Conservation (phyloP, 2,113 vertebrate genomes). For the Pygoscelis adeliae region DNA sequence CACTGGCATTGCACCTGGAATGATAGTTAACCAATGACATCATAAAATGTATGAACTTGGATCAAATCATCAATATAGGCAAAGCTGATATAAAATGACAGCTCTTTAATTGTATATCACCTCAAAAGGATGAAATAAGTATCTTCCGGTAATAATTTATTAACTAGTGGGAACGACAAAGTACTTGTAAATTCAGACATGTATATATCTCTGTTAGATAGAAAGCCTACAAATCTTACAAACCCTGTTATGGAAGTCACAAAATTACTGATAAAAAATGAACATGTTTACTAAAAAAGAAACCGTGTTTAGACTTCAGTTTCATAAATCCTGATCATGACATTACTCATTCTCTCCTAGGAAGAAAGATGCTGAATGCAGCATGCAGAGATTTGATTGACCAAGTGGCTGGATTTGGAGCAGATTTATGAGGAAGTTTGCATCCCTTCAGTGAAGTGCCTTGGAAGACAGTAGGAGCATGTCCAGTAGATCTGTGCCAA, state of each 20-base stretch:
- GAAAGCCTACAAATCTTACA: background rate
- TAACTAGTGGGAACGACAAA: background rate
- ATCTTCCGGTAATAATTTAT: background rate
- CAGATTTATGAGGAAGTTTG: background rate
- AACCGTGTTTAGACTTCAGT: background rate
- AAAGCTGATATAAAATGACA: background rate
- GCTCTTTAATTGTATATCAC: background rate
- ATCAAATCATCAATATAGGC: background rate
- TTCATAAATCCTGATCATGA: background rate
- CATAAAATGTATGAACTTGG: background rate
- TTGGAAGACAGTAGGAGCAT: background rate
- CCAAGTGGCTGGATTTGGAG: background rate
- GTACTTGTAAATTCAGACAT: background rate
- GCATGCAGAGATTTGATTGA: background rate
- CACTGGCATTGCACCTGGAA: background rate
- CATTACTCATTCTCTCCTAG: background rate
- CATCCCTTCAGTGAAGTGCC: background rate
- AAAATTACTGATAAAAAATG: background rate
- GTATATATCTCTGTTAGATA: background rate
- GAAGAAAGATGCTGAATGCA: background rate
- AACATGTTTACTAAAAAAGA: background rate
- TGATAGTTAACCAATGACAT: background rate
- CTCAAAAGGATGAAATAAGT: background rate
- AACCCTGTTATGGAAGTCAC: background rate
- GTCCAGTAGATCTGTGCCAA: background rate